Base-by-base conservation (phyloP, 1,140 invertebrate species). In the Heliconius hermathena region DNA sequence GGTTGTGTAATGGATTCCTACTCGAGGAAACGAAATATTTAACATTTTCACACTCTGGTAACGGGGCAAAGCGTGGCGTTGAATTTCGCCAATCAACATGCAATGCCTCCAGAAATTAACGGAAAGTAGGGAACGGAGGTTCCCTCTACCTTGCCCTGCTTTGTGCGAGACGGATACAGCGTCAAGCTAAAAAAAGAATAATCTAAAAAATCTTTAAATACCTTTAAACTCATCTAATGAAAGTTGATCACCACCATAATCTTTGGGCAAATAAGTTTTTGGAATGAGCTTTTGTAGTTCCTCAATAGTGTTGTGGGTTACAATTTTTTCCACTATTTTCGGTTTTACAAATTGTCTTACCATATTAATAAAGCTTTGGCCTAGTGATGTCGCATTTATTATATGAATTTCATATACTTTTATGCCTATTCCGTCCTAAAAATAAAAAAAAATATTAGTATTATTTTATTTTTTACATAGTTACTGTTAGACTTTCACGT, bases 201-300 rank as follows among this genome's bases (percentile, higher is more conserved):
- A 13, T 1, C 9, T 46, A 46, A 26, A 26, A 60, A 11, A 33
- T 0, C 4, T 29, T 13, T 29, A 52, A 22, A 57, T 79, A 90
- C 90, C 88, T 86, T 87, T 87, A 36, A 93, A 86, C 36, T 90
- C 88, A 11, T 86, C 80, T 22, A 92, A 70, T 38, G 85, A 85
- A 29, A 82, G 87, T n/a, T 91, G 83, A 0, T 89, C 87, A 13
- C 95, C 95, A 0, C 94, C 95, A 82, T 95, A 96, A 60, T 96
- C 95, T 16, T 90, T 89, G 0, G 95, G 95, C n/a, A 96, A 86
- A 75, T 95, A 88, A 20, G 89, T 85, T 80, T 93, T 95, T 1
- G 95, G 92, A 38, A 95, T 84, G 78, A 91, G 81, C 78, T 95
- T 89, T 20, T 95, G 88, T 11, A 96, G 81, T 6, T 94, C 92